A percentile compares a stretch with the other conserved stretches of the same genome.
phyloP scores from a whole-genome alignment of 2,113 vertebrate species.

The Pycnonotus jocosus region DNA sequence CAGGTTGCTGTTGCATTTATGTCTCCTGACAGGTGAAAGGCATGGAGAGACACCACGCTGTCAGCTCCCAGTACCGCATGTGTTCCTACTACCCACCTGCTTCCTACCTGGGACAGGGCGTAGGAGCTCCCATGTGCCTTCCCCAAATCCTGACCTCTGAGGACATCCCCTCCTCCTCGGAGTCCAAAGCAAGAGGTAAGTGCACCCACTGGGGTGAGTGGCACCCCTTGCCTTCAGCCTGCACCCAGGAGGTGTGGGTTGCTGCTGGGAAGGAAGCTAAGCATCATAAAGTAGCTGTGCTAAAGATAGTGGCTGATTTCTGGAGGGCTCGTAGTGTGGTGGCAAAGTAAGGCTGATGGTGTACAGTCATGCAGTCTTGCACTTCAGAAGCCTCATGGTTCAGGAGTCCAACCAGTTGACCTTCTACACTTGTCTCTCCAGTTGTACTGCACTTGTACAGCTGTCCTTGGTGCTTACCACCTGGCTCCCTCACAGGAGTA shows the following conservation, averaged over 20 bases:
- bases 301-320: neutral
- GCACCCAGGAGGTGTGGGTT: neutral
- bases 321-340: neutral
- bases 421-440: neutral
- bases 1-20: constrained; percentile 2
- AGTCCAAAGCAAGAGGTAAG: constrained; percentile 82
- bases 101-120: constrained; percentile 84
- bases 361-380: neutral
- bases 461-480: neutral
- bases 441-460: neutral
- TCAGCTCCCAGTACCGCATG: constrained; percentile 89
- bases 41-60: constrained; percentile 75
- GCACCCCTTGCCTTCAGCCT: neutral
- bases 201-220: rapidly evolving
- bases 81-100: constrained; percentile 87
- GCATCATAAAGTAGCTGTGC: neutral
- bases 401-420: neutral
- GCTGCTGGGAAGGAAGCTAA: neutral
- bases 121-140: constrained; percentile 69
- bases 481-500: neutral
- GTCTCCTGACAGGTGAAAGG: constrained; percentile 75
- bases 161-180: constrained; percentile 74
- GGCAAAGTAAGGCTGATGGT: neutral
- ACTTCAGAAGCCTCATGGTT: neutral
- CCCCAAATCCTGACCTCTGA: constrained; percentile 82